Evolutionary conservation across 2,113 vertebrate genomes (phyloP).

Genomic region (Anas platyrhynchos): DNA sequence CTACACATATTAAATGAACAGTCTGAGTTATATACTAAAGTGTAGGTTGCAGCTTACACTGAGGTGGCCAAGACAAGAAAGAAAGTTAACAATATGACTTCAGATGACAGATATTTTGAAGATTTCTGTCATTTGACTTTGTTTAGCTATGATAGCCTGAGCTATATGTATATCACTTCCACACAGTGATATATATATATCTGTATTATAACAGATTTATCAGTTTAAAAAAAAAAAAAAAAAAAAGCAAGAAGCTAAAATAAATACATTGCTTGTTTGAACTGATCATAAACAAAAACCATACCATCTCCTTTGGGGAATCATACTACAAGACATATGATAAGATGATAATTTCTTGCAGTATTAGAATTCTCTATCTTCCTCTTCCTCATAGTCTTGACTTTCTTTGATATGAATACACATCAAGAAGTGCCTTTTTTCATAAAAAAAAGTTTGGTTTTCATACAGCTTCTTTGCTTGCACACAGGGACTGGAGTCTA

Average conservation of each 20-base stretch:
- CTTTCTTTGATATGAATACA: not conserved
- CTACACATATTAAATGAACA: not conserved
- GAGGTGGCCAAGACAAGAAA: not conserved
- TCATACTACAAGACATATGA: not conserved
- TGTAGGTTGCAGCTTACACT: not conserved
- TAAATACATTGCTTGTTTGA: not conserved
- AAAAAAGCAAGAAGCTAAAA: not conserved
- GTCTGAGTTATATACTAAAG: not conserved
- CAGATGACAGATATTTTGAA: not conserved
- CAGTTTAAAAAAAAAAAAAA: not conserved
- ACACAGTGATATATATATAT: not conserved
- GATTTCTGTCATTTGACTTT: not conserved
- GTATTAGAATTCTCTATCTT: not conserved
- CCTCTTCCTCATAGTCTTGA: not conserved
- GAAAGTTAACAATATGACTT: not conserved
- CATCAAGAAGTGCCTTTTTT: not conserved
- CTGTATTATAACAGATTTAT: not conserved
- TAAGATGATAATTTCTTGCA: not conserved
- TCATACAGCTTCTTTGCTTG: not conserved
- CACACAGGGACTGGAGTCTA: not conserved
- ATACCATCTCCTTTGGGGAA: not conserved
- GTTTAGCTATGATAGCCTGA: not conserved
- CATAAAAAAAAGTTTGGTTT: not conserved
- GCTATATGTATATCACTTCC: not conserved
- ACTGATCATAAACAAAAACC: not conserved